Evolutionary conservation across 37 sponge, comb jelly and placozoan genomes (phyloP).

Genomic region (Oopsacas minuta): DNA sequence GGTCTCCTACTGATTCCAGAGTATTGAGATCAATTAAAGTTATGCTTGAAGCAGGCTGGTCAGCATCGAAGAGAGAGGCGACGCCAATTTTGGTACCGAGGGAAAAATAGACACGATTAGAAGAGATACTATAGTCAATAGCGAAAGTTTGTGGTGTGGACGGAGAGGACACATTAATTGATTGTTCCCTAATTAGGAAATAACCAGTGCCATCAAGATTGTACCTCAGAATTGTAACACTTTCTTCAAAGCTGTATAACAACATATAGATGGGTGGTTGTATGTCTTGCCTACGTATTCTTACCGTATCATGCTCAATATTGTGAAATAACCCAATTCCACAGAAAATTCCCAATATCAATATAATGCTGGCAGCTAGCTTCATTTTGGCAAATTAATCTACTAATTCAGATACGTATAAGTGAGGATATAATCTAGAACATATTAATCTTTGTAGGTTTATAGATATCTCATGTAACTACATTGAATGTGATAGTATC

Average conservation of each 20-base stretch:
- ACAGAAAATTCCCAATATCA: not conserved
- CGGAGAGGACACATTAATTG: not conserved
- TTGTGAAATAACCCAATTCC: not conserved
- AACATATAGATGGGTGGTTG: not conserved
- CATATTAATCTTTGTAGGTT: too few relatives aligned
- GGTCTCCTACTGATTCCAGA: not conserved
- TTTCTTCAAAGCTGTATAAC: not conserved
- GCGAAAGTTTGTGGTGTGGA: not conserved
- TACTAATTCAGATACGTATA: too few relatives aligned
- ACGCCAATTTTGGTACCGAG: not conserved
- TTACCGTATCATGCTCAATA: not conserved
- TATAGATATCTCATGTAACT: too few relatives aligned
- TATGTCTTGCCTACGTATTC: not conserved
- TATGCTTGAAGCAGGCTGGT: not conserved
- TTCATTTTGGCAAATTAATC: too few relatives aligned
- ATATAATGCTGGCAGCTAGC: not conserved
- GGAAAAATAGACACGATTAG: not conserved
- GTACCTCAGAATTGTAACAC: not conserved
- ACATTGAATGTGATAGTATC: too few relatives aligned
- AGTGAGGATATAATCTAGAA: too few relatives aligned
- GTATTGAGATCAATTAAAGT: not conserved
- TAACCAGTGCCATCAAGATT: slow-evolving; percentile 2
- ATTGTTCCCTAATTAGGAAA: not conserved
- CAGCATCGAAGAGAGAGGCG: not conserved
- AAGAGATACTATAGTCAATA: not conserved